Evolutionary conservation across 2,888 invertebrate species (phyloP), one percentile per base, ranked within the genome.

Genomic region (Drosophila melanocephala): DNA sequence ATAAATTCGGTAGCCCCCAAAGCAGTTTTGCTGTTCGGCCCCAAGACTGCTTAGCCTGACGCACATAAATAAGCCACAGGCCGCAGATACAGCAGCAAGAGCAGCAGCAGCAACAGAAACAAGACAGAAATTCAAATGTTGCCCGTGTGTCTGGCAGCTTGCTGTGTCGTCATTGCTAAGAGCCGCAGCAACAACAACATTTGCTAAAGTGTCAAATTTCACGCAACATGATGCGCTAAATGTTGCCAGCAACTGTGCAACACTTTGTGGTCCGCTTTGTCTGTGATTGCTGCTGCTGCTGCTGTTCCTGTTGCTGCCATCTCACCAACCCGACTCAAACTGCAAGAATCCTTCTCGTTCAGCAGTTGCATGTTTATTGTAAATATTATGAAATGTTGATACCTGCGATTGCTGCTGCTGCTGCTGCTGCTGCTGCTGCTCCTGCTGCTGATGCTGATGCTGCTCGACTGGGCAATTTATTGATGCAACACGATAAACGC

Each of bases 301-400:
- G 69, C 35, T 69, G 65, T 42, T 53, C 59, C 57, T 56, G 57
- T 26, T 55, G 64, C 33, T 51, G 39, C 53, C 58, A 35, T 30
- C 16, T 26, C 22, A 60, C 30, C 16, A 57, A 52, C 50, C 59
- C 35, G 51, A 65, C 70, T 69, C 47, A 42, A 39, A 37, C 51
- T 44, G 22, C 12, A 35, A 67, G 81, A 71, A 63, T 72, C 68
- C 82, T 72, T 67, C 66, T 78, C 53, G 61, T 57, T 72, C 58
- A 66, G 78, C 91, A 90, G 91, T 90, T 91, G 90, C 91, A 90
- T 90, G 91, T 89, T 90, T 89, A 86, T 90, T 90, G 90, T 91
- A 90, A 90, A 91, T 90, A 90, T 90, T 90, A 90, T 90, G 90
- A 90, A 91, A 89, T 91, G 90, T 84, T 90, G 84, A 83, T 83